Evolutionary conservation across 2,797 vertebrate species (phyloP), one percentile per base, ranked within the genome.

Genomic region (Philypnodon macrostomus): DNA sequence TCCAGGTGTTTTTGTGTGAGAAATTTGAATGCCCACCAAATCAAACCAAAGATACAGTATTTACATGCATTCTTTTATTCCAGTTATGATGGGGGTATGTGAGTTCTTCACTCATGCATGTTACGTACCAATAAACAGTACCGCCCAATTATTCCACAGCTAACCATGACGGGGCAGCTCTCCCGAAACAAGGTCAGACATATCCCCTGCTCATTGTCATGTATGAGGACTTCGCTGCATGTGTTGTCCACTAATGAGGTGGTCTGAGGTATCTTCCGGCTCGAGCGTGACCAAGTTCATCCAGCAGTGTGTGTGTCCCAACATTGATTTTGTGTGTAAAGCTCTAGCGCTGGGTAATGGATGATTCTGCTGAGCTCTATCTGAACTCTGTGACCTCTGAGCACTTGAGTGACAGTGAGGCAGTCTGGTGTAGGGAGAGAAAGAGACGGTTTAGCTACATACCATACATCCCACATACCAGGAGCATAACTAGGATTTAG

Each of bases 361-460:
- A 79, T 63, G 79, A 64, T 58, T 66, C 58, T 57, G 70, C 63
- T 13, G 49, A 65, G 53, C 39, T 10, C 61, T 50, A 59, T 73
- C 62, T 72, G 67, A 77, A 84, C 77, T 52, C 57, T 0, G 26
- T 67, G 74, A 85, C 70, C 79, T 75, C 63, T 58, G 34, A 21
- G 2, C n/a, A 32, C 15, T 53, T 56, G 52, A 75, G 58, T 48
- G 72, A 54, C 77, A 63, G 55, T 45, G 47, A 69, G 64, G 45
- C 56, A 66, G 70, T 77, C 67, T 63, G 63, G 40, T 55, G 29
- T 29, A 54, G 55, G 33, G 70, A 69, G 51, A 58, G 41, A 47
- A 39, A 48, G 60, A 35, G 54, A 18, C 42, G 60, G 31, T 56
- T 67, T 51, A 48, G 66, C 31, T 21, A 47, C 67, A 71, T 52